Conservation (phyloP, 2,797 vertebrate genomes). For the Ceryle rudis region DNA sequence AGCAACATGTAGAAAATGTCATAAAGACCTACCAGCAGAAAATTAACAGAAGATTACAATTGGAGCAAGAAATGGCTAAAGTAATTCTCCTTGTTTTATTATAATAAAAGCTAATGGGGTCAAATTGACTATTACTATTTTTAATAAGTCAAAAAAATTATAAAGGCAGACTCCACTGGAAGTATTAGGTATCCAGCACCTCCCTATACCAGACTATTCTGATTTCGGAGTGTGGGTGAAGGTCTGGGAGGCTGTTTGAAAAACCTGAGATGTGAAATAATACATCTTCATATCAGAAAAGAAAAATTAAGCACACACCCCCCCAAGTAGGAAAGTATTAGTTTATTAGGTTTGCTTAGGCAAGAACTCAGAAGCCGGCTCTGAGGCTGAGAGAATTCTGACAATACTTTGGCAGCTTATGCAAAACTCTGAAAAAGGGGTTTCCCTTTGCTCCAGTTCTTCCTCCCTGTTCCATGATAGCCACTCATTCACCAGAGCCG, state of each 20-base stretch:
- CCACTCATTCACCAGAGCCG: not conserved
- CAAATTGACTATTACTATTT: not conserved
- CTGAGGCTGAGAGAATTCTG: not conserved
- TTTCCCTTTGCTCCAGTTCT: not conserved
- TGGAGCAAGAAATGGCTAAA: conserved; percentile 99
- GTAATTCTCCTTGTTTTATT: conserved; percentile 73
- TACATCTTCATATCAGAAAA: not conserved
- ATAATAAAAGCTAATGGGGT: not conserved
- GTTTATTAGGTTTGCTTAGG: not conserved
- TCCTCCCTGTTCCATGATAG: not conserved
- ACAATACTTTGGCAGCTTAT: not conserved
- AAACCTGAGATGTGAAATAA: not conserved
- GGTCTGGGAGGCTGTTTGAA: not conserved
- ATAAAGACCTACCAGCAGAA: conserved; percentile 99
- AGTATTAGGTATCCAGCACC: not conserved
- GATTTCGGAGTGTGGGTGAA: not conserved
- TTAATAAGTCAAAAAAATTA: not conserved
- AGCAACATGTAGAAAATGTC: conserved; percentile 97
- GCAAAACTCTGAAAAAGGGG: not conserved
- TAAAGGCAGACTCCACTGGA: not conserved
- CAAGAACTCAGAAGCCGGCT: not conserved
- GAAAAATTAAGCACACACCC: not conserved
- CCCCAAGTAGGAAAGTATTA: not conserved
- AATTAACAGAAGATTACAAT: conserved; percentile 90
- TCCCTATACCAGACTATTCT: not conserved